phyloP scores from a whole-genome alignment of 2,113 vertebrate genomes.

The Chelonoidis abingdonii region DNA sequence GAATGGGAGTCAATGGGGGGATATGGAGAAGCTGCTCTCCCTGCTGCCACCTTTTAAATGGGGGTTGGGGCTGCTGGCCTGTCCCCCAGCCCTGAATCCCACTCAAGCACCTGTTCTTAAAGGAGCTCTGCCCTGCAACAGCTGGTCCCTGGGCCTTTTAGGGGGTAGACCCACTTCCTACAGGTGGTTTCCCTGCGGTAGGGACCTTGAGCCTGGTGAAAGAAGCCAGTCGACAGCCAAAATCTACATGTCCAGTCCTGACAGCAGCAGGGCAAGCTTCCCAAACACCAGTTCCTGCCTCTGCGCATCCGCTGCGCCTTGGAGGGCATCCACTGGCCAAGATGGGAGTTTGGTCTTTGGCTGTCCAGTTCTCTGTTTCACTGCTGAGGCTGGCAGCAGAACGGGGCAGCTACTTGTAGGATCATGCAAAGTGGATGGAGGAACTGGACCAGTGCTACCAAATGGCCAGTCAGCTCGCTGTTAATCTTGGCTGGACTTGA shows the following conservation, averaged over 20 bases:
- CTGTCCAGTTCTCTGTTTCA: neutral
- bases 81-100: neutral
- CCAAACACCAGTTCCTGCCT: neutral
- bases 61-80: neutral
- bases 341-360: neutral
- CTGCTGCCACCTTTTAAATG: neutral
- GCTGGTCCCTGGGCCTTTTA: neutral
- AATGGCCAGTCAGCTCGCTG: neutral
- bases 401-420: neutral
- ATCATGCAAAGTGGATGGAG: neutral
- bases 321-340: neutral
- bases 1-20: neutral
- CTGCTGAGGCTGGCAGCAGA: neutral
- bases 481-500: neutral
- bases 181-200: neutral
- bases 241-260: neutral
- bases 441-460: neutral
- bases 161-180: neutral
- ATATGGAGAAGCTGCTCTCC: neutral
- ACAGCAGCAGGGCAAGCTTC: neutral
- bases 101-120: neutral
- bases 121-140: neutral
- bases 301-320: neutral
- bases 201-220: neutral
- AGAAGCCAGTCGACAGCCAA: neutral